Percentiles rank a stretch among this genome's conserved stretches.
phyloP scores from a whole-genome alignment of 2,888 invertebrate species.

The Protophormia terraenovae region DNA sequence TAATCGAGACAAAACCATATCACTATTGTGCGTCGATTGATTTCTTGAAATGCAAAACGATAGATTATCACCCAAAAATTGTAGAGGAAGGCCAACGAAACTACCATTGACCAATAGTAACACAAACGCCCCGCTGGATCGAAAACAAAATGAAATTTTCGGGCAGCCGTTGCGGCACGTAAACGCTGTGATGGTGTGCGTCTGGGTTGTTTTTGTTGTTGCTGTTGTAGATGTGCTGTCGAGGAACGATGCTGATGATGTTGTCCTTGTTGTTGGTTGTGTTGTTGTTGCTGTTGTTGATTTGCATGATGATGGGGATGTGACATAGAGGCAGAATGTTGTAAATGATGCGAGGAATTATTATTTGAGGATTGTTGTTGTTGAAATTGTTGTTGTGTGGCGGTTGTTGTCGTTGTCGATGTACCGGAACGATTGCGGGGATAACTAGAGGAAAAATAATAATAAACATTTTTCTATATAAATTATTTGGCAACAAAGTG shows the following conservation, averaged over 20 bases:
- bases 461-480: background rate
- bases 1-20: constrained; percentile 99
- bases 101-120: constrained; percentile 98
- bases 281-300: constrained; percentile 73
- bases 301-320: constrained; percentile 71
- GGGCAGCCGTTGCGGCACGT: constrained; percentile 78
- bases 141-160: constrained; percentile 97
- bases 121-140: constrained; percentile 98
- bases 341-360: constrained; percentile 67
- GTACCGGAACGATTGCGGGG: constrained; percentile 75
- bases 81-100: constrained; percentile 97
- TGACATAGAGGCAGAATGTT: constrained; percentile 69
- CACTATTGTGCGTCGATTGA: constrained; percentile 94
- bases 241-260: constrained; percentile 70
- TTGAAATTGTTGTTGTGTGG: constrained; percentile 72
- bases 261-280: constrained; percentile 55
- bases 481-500: no score
- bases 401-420: constrained; percentile 71
- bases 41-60: constrained; percentile 99
- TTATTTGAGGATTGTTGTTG: constrained; percentile 66
- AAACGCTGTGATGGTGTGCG: constrained; percentile 79
- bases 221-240: constrained; percentile 70
- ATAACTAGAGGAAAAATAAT: constrained; percentile 69
- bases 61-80: constrained; percentile 99
- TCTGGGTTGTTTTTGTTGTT: constrained; percentile 72